phyloP scores from a whole-genome alignment of 2,888 invertebrate genomes.

The Cephus nigrinus region DNA sequence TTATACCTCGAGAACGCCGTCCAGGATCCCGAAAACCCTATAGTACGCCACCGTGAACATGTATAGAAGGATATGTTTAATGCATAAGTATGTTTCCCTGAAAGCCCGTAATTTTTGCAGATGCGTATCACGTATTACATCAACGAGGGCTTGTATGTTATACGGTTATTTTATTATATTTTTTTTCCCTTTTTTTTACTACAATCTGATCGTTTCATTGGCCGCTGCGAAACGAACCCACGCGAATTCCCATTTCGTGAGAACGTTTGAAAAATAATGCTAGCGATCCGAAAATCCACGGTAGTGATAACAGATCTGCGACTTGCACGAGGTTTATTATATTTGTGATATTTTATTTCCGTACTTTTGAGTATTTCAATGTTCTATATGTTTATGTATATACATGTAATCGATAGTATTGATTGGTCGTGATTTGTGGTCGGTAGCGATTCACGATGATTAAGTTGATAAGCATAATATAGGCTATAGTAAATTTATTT shows the following conservation, averaged over 20 bases:
- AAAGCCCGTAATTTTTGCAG: not conserved
- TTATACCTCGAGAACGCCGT: not conserved
- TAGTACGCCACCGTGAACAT: not conserved
- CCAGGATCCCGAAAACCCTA: not conserved
- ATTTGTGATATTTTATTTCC: not conserved
- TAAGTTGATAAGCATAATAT: not conserved
- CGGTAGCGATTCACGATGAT: not conserved
- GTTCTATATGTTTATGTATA: not conserved
- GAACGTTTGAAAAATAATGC: conserved; percentile 17
- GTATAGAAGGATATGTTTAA: not conserved
- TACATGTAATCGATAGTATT: not conserved
- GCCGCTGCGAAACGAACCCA: not conserved
- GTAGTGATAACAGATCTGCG: no score
- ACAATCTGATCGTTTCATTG: not conserved
- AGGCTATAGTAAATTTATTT: not conserved
- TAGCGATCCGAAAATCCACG: not conserved
- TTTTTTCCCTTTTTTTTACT: not conserved
- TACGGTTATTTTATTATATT: not conserved
- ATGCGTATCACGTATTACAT: not conserved
- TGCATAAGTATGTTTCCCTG: not conserved
- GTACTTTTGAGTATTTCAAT: not conserved
- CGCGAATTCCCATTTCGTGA: conserved; percentile 26
- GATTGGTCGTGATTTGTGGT: not conserved
- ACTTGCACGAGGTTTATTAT: no score
- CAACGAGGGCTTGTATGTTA: not conserved